Percentiles rank a stretch among this genome's conserved stretches.
phyloP scores from a whole-genome alignment of 2,888 invertebrate genomes.

The Euproctis similis region DNA sequence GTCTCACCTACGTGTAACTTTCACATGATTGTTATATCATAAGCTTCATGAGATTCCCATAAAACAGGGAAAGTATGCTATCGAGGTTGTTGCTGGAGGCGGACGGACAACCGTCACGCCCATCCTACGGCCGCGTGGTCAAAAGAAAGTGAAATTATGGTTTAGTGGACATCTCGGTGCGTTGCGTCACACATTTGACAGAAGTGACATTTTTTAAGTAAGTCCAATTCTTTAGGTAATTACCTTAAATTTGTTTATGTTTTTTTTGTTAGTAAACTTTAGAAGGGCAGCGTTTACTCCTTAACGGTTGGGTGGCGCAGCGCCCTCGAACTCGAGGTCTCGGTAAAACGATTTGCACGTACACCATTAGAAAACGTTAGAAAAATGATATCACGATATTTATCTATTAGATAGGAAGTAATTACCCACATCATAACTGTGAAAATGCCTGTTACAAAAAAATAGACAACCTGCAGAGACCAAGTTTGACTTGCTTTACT shows the following conservation, averaged over 20 bases:
- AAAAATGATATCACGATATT: conserved; percentile 29
- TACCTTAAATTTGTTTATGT: not conserved
- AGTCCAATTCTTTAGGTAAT: no score
- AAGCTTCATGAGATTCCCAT: conserved; percentile 58
- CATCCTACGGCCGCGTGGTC: conserved; percentile 47
- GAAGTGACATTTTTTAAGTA: not conserved
- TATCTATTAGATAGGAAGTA: conserved; percentile 40
- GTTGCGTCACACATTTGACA: conserved; percentile 11
- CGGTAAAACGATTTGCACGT: conserved; percentile 33
- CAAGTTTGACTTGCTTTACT: no score
- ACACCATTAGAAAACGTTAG: conserved; percentile 36
- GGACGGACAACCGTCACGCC: conserved; percentile 56
- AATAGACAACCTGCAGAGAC: no score
- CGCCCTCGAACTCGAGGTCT: conserved; percentile 43
- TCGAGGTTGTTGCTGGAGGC: conserved; percentile 48
- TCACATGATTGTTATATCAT: conserved; percentile 48
- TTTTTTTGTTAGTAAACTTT: conserved; percentile 1
- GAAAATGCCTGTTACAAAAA: no score
- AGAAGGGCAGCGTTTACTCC: conserved; percentile 23
- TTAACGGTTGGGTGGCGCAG: conserved; percentile 47
- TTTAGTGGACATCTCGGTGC: conserved; percentile 27
- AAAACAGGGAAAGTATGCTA: conserved; percentile 72
- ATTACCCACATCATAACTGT: no score
- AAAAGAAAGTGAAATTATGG: conserved; percentile 66
- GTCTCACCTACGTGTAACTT: conserved; percentile 25